Conservation (phyloP, 1,140 invertebrate genomes). For the Cepaea nemoralis region DNA sequence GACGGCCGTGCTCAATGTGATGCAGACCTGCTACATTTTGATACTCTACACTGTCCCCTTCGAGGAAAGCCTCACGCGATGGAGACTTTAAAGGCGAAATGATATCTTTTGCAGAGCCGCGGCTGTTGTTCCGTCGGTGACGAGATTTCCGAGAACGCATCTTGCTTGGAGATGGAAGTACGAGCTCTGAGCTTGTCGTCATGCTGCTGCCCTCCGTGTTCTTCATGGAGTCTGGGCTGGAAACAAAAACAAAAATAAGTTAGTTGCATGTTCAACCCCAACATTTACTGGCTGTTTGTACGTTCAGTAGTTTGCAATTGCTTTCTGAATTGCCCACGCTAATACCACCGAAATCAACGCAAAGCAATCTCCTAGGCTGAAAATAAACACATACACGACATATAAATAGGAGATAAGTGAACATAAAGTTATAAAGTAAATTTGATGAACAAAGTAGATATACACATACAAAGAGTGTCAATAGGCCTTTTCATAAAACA, state of each 20-base stretch:
- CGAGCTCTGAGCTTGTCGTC: conserved; percentile 61
- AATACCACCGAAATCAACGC: no score
- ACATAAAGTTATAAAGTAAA: no score
- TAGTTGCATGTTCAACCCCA: no score
- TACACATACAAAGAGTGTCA: no score
- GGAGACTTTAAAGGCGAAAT: background rate
- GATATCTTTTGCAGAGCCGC: conserved; percentile 48
- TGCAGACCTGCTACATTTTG: background rate
- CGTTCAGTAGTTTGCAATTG: no score
- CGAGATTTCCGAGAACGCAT: conserved; percentile 61
- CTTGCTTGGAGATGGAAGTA: conserved; percentile 67
- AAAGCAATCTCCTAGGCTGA: no score
- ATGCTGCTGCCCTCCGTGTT: conserved; percentile 48
- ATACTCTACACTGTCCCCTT: background rate
- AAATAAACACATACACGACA: no score
- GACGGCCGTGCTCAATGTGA: background rate
- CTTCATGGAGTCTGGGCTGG: conserved; percentile 44
- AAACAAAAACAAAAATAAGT: background rate
- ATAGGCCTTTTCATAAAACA: no score
- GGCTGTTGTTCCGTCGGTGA: conserved; percentile 68
- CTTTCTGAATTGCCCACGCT: no score
- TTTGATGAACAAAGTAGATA: no score
- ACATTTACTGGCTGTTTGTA: no score
- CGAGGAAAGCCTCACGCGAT: background rate
- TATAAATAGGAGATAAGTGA: no score